Evolutionary conservation across 2,113 vertebrate genomes (phyloP).

Genomic region (Pantherophis guttatus): DNA sequence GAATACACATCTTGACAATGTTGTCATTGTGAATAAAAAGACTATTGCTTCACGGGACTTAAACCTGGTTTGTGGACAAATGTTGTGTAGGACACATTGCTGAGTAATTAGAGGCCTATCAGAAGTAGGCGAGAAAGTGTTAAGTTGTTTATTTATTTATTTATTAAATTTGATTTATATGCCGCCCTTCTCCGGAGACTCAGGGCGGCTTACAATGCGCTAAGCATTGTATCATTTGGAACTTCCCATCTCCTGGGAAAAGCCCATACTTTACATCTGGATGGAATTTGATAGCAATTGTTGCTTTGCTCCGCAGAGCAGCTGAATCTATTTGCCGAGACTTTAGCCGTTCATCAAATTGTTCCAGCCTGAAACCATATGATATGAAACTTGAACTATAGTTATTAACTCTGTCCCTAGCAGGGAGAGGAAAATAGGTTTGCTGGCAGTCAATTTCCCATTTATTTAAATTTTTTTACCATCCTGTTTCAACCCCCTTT

Average conservation of each 20-base stretch:
- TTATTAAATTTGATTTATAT: too few species aligned
- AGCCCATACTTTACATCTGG: slow-evolving; percentile 24
- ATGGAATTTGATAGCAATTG: slow-evolving; percentile 31
- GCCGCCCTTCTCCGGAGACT: too few species aligned
- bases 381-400: neutral
- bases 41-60: slow-evolving; percentile 37
- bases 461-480: neutral
- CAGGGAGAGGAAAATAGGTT: neutral
- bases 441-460: neutral
- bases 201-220: too few species aligned
- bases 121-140: slow-evolving; percentile 29
- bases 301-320: slow-evolving; percentile 28
- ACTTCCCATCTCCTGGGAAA: slow-evolving; percentile 21
- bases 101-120: slow-evolving; percentile 42
- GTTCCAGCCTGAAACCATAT: neutral
- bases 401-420: neutral
- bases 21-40: slow-evolving; percentile 23
- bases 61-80: slow-evolving; percentile 51
- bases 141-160: slow-evolving; percentile 35
- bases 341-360: neutral
- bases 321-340: neutral
- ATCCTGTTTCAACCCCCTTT: neutral
- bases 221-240: slow-evolving; percentile 27
- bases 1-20: neutral
- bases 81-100: slow-evolving; percentile 16